Conservation (phyloP, 2,113 vertebrate species). For the Lepus americanus region DNA sequence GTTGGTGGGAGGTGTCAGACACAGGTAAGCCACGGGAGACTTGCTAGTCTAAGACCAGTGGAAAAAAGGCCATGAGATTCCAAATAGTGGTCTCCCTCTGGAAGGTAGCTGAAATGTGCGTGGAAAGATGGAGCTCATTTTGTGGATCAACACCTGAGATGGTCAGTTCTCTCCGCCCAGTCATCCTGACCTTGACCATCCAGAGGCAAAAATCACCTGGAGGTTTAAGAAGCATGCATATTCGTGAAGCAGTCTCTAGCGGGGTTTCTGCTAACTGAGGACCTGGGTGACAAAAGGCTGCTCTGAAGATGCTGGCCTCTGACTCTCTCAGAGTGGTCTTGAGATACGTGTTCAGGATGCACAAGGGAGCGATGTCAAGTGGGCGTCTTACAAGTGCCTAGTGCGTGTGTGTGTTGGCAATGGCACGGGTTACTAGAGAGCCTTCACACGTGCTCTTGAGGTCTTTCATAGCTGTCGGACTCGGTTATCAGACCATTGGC, state of each 20-base stretch:
- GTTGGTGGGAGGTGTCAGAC: neutral
- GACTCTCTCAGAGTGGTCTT: constrained; percentile 64
- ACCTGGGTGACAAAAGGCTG: constrained; percentile 69
- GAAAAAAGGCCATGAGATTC: neutral
- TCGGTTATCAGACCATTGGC: constrained; percentile 10
- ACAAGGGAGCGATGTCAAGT: constrained; percentile 37
- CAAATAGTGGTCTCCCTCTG: neutral
- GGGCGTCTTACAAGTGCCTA: constrained; percentile 57
- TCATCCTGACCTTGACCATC: constrained; percentile 53
- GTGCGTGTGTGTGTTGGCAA: constrained; percentile 11
- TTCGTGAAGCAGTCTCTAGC: constrained; percentile 63
- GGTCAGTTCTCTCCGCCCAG: constrained; percentile 5
- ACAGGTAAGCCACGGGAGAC: neutral
- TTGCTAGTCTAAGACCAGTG: constrained; percentile 29
- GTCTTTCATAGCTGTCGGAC: constrained; percentile 48
- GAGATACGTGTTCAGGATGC: constrained; percentile 61
- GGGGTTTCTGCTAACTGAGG: constrained; percentile 76
- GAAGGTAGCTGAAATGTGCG: neutral
- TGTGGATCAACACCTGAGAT: neutral
- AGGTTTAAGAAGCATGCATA: constrained; percentile 65
- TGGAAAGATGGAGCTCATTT: constrained; percentile 47
- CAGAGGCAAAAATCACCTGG: constrained; percentile 43
- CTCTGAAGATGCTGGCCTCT: constrained; percentile 77
- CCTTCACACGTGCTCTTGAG: constrained; percentile 50
- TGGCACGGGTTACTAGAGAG: constrained; percentile 14